phyloP scores from a whole-genome alignment of 2,888 invertebrate genomes.

The Sinopyrophorus schimmeli region DNA sequence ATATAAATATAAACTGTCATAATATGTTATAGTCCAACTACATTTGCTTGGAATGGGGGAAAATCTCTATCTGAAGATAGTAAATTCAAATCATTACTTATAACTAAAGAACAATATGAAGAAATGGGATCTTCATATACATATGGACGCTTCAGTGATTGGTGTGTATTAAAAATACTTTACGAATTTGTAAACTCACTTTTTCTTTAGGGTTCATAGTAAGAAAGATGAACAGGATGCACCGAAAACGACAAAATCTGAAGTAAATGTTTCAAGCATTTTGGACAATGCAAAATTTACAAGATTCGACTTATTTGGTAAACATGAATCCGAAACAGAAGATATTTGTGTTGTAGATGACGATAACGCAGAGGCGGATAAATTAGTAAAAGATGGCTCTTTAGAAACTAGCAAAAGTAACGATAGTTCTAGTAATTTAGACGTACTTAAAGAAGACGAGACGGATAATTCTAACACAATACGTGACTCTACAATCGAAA shows the following conservation, averaged over 20 bases:
- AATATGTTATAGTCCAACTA: constrained; percentile 65
- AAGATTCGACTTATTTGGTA: constrained; percentile 28
- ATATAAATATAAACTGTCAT: constrained; percentile 4
- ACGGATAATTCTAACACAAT: constrained; percentile 2
- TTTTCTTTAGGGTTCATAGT: constrained; percentile 16
- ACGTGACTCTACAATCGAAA: constrained; percentile 9
- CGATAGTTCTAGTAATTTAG: constrained; percentile 4
- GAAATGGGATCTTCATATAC: constrained; percentile 74
- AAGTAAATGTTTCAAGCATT: constrained; percentile 5
- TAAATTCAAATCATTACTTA: constrained; percentile 70
- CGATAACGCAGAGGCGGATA: constrained; percentile 6
- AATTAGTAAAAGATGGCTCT: constrained; percentile 5
- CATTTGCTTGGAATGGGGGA: constrained; percentile 91
- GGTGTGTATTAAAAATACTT: constrained; percentile 32
- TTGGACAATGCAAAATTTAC: constrained; percentile 18
- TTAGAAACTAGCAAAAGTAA: constrained; percentile 13
- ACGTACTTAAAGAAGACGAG: constrained; percentile 3
- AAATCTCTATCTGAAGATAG: constrained; percentile 72
- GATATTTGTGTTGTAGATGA: constrained; percentile 10
- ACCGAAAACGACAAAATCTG: constrained; percentile 2
- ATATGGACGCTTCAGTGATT: constrained; percentile 60
- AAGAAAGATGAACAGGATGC: constrained; percentile 9
- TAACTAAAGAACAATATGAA: constrained; percentile 86
- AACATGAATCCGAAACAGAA: constrained; percentile 22
- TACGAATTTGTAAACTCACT: neutral